phyloP scores from a whole-genome alignment of 2,113 vertebrate genomes.

The Oryzias melastigma region DNA sequence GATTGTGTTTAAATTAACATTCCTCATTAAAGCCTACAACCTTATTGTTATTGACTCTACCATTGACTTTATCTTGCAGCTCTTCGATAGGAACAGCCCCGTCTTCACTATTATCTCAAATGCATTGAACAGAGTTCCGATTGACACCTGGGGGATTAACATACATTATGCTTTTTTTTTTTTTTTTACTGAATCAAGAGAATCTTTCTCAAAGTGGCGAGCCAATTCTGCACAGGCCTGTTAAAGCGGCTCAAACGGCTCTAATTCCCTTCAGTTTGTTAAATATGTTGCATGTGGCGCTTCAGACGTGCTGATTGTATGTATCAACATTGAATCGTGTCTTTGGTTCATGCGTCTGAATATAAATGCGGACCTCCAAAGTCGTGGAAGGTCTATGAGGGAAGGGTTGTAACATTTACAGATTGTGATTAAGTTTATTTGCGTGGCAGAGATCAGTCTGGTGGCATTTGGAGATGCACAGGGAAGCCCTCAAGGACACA shows the following conservation, averaged over 20 bases:
- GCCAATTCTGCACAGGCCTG: conserved; percentile 1
- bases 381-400: conserved; percentile 60
- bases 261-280: conserved; percentile 1
- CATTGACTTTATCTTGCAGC: conserved; percentile 80
- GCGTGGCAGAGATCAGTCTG: conserved; percentile 56
- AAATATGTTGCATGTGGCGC: conserved; percentile 17
- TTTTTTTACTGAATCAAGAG: conserved; percentile 54
- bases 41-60: conserved; percentile 82
- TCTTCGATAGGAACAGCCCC: conserved; percentile 71
- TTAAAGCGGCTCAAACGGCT: not conserved
- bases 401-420: conserved; percentile 79
- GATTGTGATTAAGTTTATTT: conserved; percentile 76
- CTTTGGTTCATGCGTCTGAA: conserved; percentile 74
- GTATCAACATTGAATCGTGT: conserved; percentile 67
- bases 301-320: conserved; percentile 5
- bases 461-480: conserved; percentile 66
- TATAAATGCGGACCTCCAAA: conserved; percentile 63
- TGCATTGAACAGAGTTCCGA: conserved; percentile 75
- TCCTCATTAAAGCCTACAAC: conserved; percentile 77
- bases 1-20: conserved; percentile 82
- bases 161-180: conserved; percentile 76
- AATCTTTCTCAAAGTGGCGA: conserved; percentile 23
- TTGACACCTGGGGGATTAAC: conserved; percentile 77
- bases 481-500: conserved; percentile 68
- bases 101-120: conserved; percentile 79